Evolutionary conservation across 2,888 invertebrate genomes (phyloP), one percentile per base, ranked within the genome.

Genomic region (Drosophila maculinotata): DNA sequence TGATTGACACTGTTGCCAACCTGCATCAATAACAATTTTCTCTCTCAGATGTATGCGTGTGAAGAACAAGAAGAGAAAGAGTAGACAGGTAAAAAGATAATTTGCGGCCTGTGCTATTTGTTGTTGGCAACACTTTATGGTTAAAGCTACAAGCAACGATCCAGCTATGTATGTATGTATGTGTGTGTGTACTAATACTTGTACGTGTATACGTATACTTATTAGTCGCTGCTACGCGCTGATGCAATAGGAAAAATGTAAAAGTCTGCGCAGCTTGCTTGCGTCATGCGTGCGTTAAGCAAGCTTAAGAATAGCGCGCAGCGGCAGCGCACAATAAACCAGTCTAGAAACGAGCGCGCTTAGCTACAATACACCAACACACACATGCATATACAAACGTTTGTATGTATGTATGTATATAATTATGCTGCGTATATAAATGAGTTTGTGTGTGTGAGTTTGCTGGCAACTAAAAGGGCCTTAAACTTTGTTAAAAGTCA

Each of bases 401-500:
- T 28, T 68, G 42, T 47, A 44, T 51, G 36, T 20, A 30, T 17
- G 30, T 28, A 47, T 41, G 53, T 62, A 54, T 63, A 68, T 68
- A 75, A 70, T 74, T 74, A 74, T 74, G 70, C 38, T 65, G 60
- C 38, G 41, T 39, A 25, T 47, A 25, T 53, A n/a, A n/a, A 20
- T 45, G 41, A 14, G 4, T 45, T 28, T 26, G 14, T 49, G 26
- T 53, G 12, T 53, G 44, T 49, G 38, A 51, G 54, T 49, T 54
- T 69, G 69, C 41, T 76, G 79, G 68, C 78, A 77, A 86, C 74
- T 69, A 73, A 75, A 88, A 89, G 89, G 89, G 89, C 89, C 88
- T 89, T 89, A 89, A 89, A 89, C 89, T 89, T 87, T 89, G 87
- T 68, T 76, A 88, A 86, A 89, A 89, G 89, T 89, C 89, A 89